Base-by-base conservation (phyloP, 2,888 invertebrate species). In the Pseudoips prasinana region DNA sequence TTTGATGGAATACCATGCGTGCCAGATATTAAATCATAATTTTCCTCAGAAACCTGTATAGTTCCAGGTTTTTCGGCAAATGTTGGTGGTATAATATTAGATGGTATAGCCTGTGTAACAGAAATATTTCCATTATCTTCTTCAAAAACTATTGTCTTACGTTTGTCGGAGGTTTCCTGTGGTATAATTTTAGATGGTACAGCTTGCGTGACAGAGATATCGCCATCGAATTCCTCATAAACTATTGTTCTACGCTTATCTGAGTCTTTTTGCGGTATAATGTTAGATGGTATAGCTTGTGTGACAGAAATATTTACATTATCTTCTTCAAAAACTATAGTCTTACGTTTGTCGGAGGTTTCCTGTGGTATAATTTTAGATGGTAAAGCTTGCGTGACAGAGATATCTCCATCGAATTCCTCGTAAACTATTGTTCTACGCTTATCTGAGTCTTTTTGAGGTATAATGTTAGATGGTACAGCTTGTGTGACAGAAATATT, bases 251-350 rank as follows among this genome's bases (percentile, higher is more conserved):
- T n/a, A n/a, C n/a, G n/a, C 10, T 33, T 14, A 10, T 14, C 25
- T n/a, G n/a, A n/a, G n/a, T n/a, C n/a, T n/a, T n/a, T n/a, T n/a
- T n/a, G n/a, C n/a, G n/a, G n/a, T 8, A 55, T 48, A 22, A 43
- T 49, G 14, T 41, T 54, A 0, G 49, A 33, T n/a, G 68, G 49
- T 9, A 73, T 27, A 1, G 53, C 57, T 50, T 71, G 56, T 1
- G 69, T 66, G 7, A 71, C 37, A 5, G 67, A 70, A n/a, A 71
- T 46, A 25, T 69, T 43, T 0, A 56, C 58, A 9, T 41, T 27
- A 7, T 62, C 56, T 22, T 49, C 25, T 7, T 52, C 43, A 28
- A 25, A 39, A 2, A 42, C 37, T 3, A 38, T 25, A 4, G 55
- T 54, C 22, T 33, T 33, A 0, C 22, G 8, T 8, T 2, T 4